Evolutionary conservation across 2,888 invertebrate species (phyloP), one percentile per base, ranked within the genome.

Genomic region (Aleiodes testaceus): DNA sequence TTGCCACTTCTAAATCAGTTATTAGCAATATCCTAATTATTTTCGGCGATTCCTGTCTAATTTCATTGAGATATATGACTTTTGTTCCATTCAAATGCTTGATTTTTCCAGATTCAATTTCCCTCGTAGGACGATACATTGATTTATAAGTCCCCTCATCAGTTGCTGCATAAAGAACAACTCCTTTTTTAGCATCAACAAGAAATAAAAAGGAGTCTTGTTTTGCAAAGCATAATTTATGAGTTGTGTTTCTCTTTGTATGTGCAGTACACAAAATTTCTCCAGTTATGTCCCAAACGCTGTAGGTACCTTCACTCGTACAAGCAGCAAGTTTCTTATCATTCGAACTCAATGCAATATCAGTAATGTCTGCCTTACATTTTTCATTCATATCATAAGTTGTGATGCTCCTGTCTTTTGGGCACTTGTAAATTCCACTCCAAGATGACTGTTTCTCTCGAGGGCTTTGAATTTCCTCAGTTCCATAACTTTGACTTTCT

Each of bases 11-110:
- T 22, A 45, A 45, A 44, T 84, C 75, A 3, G 85, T 84, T n/a
- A 86, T 82, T 11, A 86, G 79, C 4, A 87, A 77, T 47, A 87
- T 75, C n/a, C n/a, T 1, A 81, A 81, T 74, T 80, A 78, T n/a
- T 75, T 75, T 20, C 75, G 75, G 1, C 3, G 42, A 49, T 20
- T 59, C 59, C 6, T 42, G 14, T 14, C 82, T 82, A 36, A 81
- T 72, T 18, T 79, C 77, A 61, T 76, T 70, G 49, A 83, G 81
- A 68, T 82, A 81, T 47, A 87, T 78, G 5, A 85, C 76, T 18
- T 80, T 81, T 67, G 73, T 73, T 14, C 42, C 70, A 4, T 75
- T 70, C 1, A 81, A 63, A 49, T 75, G 75, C 22, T 22, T 20
- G 1, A 20, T 12, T n/a, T 20, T 7, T 22, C 20, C 6, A 14